Evolutionary conservation across 2,888 invertebrate species (phyloP), one percentile per base, ranked within the genome.

Genomic region (Aporophyla lueneburgensis): DNA sequence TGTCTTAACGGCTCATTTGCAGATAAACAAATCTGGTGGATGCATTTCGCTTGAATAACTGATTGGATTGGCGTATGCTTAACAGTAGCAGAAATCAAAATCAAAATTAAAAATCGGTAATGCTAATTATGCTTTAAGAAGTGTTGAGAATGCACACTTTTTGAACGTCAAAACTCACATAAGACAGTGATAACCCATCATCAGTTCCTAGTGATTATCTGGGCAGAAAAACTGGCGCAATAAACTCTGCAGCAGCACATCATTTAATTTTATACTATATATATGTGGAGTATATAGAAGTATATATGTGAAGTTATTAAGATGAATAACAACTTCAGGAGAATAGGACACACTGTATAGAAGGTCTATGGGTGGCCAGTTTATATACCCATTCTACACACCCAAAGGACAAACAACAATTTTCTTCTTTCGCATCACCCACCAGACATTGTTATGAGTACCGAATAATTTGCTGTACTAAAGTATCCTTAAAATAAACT

Each of bases 401-500:
- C 19, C 24, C 14, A 65, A 65, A 2, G 6, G 12, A 24, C 7
- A 40, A 49, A 68, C 2, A 71, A 19, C 16, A 14, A 14, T 19
- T 21, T 27, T 2, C 24, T 71, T 40, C 21, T 10, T 1, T 46
- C 7, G n/a, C 40, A 69, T 1, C 9, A 40, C 24, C 9, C 46
- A n/a, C 49, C 33, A 46, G 19, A 49, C 2, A 21, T 59, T 21
- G 14, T 33, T n/a, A 65, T n/a, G 16, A 59, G n/a, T 43, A 16
- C 33, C 27, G 16, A 33, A 54, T 62, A 49, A 62, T 40, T n/a
- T 9, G 10, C 33, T 21, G 21, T 33, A 49, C 19, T n/a, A 43
- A 65, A 76, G 5, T 19, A 66, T 62, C 14, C 56, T 53, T 46
- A 46, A 63, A 71, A 72, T 72, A 80, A 80, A 59, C 10, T 19